phyloP scores from a whole-genome alignment of 2,888 invertebrate genomes.

The Drosophila testacea region DNA sequence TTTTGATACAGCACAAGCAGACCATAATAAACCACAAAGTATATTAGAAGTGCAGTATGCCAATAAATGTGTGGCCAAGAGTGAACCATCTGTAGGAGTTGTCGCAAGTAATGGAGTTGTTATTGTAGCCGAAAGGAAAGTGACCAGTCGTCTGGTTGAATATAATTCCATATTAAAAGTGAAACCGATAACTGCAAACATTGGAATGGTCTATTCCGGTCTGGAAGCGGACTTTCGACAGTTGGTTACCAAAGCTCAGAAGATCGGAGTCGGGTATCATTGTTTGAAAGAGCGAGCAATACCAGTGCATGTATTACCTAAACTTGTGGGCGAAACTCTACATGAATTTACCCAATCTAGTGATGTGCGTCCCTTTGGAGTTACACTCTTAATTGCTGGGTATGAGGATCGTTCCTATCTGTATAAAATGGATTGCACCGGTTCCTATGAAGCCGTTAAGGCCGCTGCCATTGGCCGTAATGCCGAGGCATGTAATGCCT shows the following conservation, averaged over 20 bases:
- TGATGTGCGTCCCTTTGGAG: conserved; percentile 14
- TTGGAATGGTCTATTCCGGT: conserved; percentile 1
- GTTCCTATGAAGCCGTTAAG: not conserved
- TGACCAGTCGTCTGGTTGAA: not conserved
- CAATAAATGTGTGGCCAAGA: not conserved
- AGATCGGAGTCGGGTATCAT: not conserved
- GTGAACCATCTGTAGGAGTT: conserved; percentile 1
- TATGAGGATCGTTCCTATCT: conserved; percentile 2
- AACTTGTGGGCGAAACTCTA: not conserved
- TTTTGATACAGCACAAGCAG: not conserved
- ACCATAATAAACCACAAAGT: no score
- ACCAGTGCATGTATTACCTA: not conserved
- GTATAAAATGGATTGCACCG: conserved; percentile 2
- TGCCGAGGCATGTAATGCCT: not conserved
- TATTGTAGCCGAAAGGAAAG: not conserved
- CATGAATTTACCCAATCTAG: conserved; percentile 6
- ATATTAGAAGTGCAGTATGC: not conserved
- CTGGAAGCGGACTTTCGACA: conserved; percentile 2
- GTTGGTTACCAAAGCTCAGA: not conserved
- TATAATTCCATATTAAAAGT: not conserved
- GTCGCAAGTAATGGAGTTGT: not conserved
- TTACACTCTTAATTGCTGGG: not conserved
- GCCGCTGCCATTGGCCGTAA: conserved; percentile 1
- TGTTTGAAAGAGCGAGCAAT: not conserved
- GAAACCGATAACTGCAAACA: not conserved